A percentile compares a stretch with the other conserved stretches of the same genome.
phyloP scores from a whole-genome alignment of 2,113 vertebrate genomes.

The Tachysurus vachellii region DNA sequence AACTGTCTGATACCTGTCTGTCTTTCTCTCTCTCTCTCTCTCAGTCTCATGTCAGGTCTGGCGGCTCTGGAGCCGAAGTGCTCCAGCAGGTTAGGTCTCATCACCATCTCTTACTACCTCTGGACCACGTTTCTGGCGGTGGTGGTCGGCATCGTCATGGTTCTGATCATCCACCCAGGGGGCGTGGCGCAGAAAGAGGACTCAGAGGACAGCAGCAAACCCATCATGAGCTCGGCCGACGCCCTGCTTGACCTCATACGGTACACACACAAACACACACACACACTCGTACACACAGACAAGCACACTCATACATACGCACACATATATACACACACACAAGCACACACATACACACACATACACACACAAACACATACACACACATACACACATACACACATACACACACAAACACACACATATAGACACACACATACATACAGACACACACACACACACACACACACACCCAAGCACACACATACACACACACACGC shows the following conservation, averaged over 20 bases:
- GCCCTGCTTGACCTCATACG: conserved; percentile 94
- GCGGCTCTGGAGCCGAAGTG: conserved; percentile 95
- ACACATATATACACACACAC: background rate
- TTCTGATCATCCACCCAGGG: conserved; percentile 91
- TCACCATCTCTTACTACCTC: conserved; percentile 94
- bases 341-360: background rate
- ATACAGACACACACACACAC: background rate
- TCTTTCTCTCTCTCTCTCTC: conserved; percentile 49
- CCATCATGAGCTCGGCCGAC: conserved; percentile 94
- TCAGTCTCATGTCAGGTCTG: conserved; percentile 93
- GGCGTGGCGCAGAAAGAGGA: conserved; percentile 91
- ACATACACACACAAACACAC: background rate
- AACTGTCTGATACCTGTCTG: conserved; percentile 48
- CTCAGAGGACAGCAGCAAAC: conserved; percentile 83
- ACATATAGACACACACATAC: background rate
- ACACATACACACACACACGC: background rate
- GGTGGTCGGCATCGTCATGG: conserved; percentile 95
- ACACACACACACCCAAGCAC: background rate
- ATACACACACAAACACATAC: background rate
- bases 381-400: background rate
- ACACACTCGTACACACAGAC: background rate
- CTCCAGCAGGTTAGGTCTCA: conserved; percentile 91
- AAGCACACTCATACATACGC: background rate
- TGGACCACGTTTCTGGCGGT: conserved; percentile 98
- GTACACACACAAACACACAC: conserved; percentile 62